phyloP scores from a whole-genome alignment of 2,888 invertebrate species.

The Galeopsomyia nigrocyanea region DNA sequence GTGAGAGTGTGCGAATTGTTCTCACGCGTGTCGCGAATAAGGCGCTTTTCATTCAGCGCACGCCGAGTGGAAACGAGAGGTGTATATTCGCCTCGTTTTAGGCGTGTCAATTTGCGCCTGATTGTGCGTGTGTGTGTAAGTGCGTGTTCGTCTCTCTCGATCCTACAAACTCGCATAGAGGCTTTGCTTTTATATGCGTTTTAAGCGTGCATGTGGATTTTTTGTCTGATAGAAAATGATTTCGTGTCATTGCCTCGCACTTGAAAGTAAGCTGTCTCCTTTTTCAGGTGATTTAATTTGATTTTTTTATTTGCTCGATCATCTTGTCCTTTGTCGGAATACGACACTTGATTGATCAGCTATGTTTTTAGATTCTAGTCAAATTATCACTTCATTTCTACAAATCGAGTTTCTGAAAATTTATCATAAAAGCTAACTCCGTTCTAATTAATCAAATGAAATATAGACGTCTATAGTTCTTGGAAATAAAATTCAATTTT shows the following conservation, averaged over 20 bases:
- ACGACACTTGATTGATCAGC: too few relatives aligned
- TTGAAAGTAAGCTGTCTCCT: neutral
- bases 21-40: constrained; percentile 50
- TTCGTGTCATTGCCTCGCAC: neutral
- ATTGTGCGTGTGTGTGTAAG: neutral
- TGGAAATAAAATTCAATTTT: too few relatives aligned
- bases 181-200: constrained; percentile 17
- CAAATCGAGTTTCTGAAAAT: too few relatives aligned
- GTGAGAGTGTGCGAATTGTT: constrained; percentile 60
- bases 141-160: too few relatives aligned
- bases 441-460: too few relatives aligned
- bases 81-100: constrained; percentile 21
- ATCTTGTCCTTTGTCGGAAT: too few relatives aligned
- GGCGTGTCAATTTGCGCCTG: constrained; percentile 32
- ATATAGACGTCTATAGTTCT: too few relatives aligned
- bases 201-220: neutral
- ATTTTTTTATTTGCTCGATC: too few relatives aligned
- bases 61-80: constrained; percentile 7
- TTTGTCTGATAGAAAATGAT: neutral
- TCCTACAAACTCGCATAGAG: neutral
- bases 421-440: too few relatives aligned
- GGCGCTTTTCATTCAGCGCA: constrained; percentile 2
- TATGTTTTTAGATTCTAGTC: too few relatives aligned
- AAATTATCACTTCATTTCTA: too few relatives aligned
- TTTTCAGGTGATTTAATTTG: too few relatives aligned